Conservation (phyloP, 2,888 invertebrate genomes). For the Cabera pusaria region DNA sequence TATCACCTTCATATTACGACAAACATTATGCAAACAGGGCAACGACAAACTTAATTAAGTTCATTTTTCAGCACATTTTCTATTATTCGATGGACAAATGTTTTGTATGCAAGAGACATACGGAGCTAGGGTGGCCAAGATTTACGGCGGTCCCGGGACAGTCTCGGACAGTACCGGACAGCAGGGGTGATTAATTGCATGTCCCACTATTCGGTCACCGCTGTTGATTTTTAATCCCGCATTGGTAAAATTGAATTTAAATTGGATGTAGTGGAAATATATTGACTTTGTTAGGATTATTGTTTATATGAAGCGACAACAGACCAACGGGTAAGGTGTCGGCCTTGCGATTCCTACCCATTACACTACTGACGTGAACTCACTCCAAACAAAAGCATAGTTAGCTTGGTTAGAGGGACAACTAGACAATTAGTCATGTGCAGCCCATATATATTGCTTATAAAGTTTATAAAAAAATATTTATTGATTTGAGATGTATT, state of each 20-base stretch:
- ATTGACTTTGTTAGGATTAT: slow-evolving; percentile 22
- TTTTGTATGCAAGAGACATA: slow-evolving; percentile 63
- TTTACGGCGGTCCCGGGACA: slow-evolving; percentile 56
- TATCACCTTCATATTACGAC: slow-evolving; percentile 13
- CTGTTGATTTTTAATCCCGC: slow-evolving; percentile 61
- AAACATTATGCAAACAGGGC: slow-evolving; percentile 28
- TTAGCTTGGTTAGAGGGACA: no score
- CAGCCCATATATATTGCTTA: no score
- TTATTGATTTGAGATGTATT: no score
- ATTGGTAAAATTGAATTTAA: slow-evolving; percentile 47
- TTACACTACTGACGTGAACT: no score
- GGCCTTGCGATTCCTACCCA: no score
- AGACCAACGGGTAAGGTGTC: no score
- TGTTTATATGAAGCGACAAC: no score
- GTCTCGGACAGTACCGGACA: slow-evolving; percentile 19
- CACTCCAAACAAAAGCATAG: no score
- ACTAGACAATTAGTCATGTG: no score
- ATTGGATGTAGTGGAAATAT: slow-evolving; percentile 34
- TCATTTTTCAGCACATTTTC: slow-evolving; percentile 49
- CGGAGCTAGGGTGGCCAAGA: slow-evolving; percentile 57
- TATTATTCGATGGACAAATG: slow-evolving; percentile 44
- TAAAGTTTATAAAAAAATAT: no score
- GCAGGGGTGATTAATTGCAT: slow-evolving; percentile 64
- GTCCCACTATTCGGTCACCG: slow-evolving; percentile 43
- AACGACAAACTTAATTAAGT: slow-evolving; percentile 40